Evolutionary conservation across 2,888 invertebrate genomes (phyloP).

Genomic region (Lasioglossum zephyrum): DNA sequence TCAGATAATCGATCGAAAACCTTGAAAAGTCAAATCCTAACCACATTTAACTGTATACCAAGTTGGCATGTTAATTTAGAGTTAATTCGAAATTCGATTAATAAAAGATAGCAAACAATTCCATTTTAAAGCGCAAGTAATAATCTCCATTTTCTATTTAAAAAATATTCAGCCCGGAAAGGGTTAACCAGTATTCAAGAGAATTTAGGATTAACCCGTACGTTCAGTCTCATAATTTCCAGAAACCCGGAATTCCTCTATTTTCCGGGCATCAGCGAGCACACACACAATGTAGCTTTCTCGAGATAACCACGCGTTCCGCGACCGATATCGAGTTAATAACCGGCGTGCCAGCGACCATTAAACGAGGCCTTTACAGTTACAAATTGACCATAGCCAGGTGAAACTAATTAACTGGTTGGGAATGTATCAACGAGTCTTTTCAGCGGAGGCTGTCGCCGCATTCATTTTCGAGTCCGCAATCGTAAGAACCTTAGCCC

Average conservation of each 20-base stretch:
- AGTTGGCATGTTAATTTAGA: no score
- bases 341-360: not conserved
- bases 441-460: constrained; percentile 21
- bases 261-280: not conserved
- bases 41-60: no score
- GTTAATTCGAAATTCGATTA: no score
- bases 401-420: constrained; percentile 15
- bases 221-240: not conserved
- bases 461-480: constrained; percentile 22
- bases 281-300: not conserved
- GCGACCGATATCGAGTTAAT: not conserved
- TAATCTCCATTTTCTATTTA: no score
- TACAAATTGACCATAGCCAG: not conserved
- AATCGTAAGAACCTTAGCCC: constrained; percentile 14
- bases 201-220: not conserved
- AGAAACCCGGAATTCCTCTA: not conserved
- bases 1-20: no score
- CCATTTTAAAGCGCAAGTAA: no score
- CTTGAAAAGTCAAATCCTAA: no score
- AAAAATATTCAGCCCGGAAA: not conserved
- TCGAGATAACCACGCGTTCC: not conserved
- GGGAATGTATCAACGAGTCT: constrained; percentile 18
- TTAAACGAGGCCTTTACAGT: not conserved
- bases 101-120: no score
- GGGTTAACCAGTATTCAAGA: not conserved